Evolutionary conservation across 1,140 invertebrate species (phyloP).

Genomic region (Hypsibius dujardini): DNA sequence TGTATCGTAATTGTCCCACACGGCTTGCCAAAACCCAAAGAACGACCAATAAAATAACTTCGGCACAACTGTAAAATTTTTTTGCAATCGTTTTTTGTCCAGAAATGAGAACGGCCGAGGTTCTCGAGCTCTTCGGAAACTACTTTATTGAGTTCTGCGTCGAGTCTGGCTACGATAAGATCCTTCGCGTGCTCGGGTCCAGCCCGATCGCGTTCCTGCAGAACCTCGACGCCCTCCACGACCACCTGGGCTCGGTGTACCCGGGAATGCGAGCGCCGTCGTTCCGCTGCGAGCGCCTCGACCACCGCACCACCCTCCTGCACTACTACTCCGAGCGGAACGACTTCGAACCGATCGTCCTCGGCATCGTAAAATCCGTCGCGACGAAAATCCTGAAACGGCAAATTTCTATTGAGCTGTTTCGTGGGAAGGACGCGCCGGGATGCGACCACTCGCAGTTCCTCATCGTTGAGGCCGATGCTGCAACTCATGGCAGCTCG

Average conservation of each 20-base stretch:
- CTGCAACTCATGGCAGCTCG: background rate
- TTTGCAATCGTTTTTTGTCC: too few relatives aligned
- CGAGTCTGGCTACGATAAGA: slow-evolving; percentile 32
- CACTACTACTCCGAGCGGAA: slow-evolving; percentile 29
- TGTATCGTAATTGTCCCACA: too few relatives aligned
- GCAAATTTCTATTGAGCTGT: background rate
- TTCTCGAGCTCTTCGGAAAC: slow-evolving; percentile 32
- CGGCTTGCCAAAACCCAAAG: too few relatives aligned
- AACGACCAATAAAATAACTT: too few relatives aligned
- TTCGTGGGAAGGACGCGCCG: background rate
- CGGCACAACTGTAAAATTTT: too few relatives aligned
- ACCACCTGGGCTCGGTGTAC: slow-evolving; percentile 29
- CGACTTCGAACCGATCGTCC: slow-evolving; percentile 29
- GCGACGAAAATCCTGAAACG: slow-evolving; percentile 21
- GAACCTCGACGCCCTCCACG: slow-evolving; percentile 32
- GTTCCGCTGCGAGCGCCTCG: slow-evolving; percentile 28
- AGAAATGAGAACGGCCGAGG: slow-evolving; percentile 4
- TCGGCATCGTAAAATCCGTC: slow-evolving; percentile 24
- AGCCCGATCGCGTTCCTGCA: slow-evolving; percentile 31
- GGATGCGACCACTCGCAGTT: background rate
- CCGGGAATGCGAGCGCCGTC: slow-evolving; percentile 31
- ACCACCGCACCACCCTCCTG: slow-evolving; percentile 22
- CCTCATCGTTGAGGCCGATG: background rate
- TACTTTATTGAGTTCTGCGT: slow-evolving; percentile 31
- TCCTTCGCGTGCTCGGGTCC: slow-evolving; percentile 30